Evolutionary conservation across 2,888 invertebrate genomes (phyloP).

Genomic region (Mechanitis messenoides): DNA sequence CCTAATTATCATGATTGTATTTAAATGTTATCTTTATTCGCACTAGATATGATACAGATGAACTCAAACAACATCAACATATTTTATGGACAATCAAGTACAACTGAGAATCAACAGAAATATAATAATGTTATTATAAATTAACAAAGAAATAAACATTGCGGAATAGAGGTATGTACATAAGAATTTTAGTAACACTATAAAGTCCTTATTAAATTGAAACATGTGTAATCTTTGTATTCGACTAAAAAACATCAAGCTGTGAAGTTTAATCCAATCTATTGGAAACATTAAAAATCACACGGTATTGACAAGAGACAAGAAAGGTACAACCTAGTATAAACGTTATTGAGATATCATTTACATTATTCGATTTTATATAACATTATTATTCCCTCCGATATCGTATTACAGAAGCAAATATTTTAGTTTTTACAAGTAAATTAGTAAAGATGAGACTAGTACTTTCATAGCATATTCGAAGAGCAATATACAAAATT

Average conservation of each 20-base stretch:
- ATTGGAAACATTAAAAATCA: conserved; percentile 28
- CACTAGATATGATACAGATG: background rate
- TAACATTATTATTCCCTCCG: background rate
- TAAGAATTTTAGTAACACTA: no score
- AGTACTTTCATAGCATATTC: no score
- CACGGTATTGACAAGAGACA: conserved; percentile 26
- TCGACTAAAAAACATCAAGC: conserved; percentile 5
- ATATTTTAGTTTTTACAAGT: no score
- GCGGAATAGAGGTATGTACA: no score
- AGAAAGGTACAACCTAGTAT: conserved; percentile 24
- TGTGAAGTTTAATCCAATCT: conserved; percentile 17
- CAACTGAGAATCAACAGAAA: no score
- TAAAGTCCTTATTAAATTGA: no score
- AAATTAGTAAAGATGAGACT: no score
- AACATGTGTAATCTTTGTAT: conserved; percentile 9
- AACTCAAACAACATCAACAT: conserved; percentile 11
- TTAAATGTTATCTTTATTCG: background rate
- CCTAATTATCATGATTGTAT: no score
- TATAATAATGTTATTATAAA: no score
- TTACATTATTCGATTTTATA: conserved; percentile 16
- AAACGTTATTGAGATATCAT: conserved; percentile 15
- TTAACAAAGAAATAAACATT: no score
- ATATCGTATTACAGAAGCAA: no score
- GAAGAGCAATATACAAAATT: no score
- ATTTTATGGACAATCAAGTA: conserved; percentile 8